A percentile compares a stretch with the other conserved stretches of the same genome.
Evolutionary conservation across 2,888 invertebrate species (phyloP).

Genomic region (Drosophila macrospina): DNA sequence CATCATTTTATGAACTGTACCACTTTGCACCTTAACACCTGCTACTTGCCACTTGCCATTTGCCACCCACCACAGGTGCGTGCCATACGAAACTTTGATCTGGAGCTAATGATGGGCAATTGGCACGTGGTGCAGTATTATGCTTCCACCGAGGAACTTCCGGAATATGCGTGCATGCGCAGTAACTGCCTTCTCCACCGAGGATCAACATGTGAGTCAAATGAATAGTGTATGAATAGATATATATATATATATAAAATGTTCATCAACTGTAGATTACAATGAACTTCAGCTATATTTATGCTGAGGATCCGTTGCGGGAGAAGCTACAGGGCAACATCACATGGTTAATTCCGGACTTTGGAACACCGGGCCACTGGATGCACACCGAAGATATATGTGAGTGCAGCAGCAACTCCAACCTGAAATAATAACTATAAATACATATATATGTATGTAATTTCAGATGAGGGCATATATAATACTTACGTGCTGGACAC

Average conservation of each 20-base stretch:
- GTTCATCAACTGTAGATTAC: slow-evolving; percentile 87
- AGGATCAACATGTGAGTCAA: slow-evolving; percentile 84
- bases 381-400: slow-evolving; percentile 94
- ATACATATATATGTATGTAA: background rate
- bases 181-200: slow-evolving; percentile 86
- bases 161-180: slow-evolving; percentile 94
- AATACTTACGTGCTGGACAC: slow-evolving; percentile 95
- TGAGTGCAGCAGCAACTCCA: slow-evolving; percentile 85
- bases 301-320: slow-evolving; percentile 92
- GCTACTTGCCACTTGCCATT: background rate
- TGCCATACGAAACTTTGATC: slow-evolving; percentile 92
- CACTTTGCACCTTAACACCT: slow-evolving; percentile 3
- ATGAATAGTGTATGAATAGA: background rate
- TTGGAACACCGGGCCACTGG: slow-evolving; percentile 93
- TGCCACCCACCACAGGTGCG: slow-evolving; percentile 87
- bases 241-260: background rate
- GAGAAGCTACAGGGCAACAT: slow-evolving; percentile 93
- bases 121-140: slow-evolving; percentile 96
- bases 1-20: slow-evolving; percentile 1
- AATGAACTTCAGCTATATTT: slow-evolving; percentile 95
- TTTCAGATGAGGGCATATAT: slow-evolving; percentile 93
- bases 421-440: no score
- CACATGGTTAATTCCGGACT: slow-evolving; percentile 92
- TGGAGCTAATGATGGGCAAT: slow-evolving; percentile 91
- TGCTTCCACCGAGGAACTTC: slow-evolving; percentile 94